Evolutionary conservation across 2,797 vertebrate species (phyloP).

Genomic region (Eulemur rubriventer): DNA sequence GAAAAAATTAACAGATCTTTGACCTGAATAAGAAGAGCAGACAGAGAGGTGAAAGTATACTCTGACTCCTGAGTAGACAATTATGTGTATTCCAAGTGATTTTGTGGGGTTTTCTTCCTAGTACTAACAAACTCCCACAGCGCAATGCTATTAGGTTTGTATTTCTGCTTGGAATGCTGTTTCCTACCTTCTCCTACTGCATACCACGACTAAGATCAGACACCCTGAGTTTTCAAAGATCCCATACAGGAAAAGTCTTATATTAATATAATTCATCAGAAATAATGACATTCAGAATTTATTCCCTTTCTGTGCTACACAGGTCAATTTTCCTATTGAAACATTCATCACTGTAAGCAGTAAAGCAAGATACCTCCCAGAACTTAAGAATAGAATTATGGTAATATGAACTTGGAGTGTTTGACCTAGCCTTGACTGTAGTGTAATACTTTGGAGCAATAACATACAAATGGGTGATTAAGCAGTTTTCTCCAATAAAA

Average conservation of each 20-base stretch:
- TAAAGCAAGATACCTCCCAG: constrained; percentile 28
- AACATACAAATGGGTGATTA: background rate
- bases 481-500: background rate
- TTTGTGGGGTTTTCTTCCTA: background rate
- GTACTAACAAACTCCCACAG: background rate
- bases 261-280: background rate
- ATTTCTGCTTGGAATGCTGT: background rate
- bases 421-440: constrained; percentile 4
- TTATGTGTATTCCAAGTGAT: background rate
- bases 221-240: background rate
- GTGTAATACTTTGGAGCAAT: background rate
- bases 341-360: background rate
- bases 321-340: background rate
- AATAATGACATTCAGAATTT: background rate
- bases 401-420: background rate
- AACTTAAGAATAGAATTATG: constrained; percentile 11
- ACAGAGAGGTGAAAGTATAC: background rate
- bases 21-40: background rate
- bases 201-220: background rate
- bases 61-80: background rate
- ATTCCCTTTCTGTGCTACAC: background rate
- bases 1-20: background rate
- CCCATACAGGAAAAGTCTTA: background rate
- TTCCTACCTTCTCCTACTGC: background rate
- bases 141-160: background rate